Evolutionary conservation across 2,888 invertebrate genomes (phyloP).

Genomic region (Alloscopus bannaensis): DNA sequence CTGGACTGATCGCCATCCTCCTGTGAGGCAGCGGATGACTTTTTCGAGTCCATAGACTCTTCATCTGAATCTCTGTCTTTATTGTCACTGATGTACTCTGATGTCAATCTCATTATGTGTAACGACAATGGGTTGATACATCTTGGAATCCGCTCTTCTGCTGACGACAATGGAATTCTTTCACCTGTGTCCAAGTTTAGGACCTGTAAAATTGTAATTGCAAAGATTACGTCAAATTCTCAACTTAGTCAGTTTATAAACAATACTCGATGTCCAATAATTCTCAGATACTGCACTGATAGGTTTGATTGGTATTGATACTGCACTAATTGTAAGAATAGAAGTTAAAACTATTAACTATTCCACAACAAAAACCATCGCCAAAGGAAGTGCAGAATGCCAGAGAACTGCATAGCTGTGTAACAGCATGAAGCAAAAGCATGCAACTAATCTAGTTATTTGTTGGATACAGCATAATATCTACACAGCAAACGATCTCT

Average conservation of each 20-base stretch:
- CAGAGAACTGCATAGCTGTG: no score
- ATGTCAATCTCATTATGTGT: constrained; percentile 94
- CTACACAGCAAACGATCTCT: no score
- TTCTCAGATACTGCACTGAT: no score
- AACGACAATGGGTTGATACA: constrained; percentile 95
- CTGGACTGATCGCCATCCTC: constrained; percentile 76
- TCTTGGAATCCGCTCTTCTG: constrained; percentile 93
- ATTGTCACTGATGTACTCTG: constrained; percentile 85
- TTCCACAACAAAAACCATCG: no score
- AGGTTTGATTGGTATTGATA: no score
- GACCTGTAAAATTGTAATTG: constrained; percentile 74
- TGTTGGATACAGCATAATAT: no score
- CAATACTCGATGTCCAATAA: neutral
- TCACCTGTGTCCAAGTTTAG: constrained; percentile 84
- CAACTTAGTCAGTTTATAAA: neutral
- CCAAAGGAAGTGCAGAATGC: no score
- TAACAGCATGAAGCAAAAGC: no score
- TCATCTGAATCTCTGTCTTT: constrained; percentile 86
- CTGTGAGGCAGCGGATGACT: constrained; percentile 77
- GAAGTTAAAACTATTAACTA: no score
- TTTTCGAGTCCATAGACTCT: constrained; percentile 83
- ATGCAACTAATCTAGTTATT: no score
- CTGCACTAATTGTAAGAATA: neutral
- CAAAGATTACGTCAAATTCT: neutral
- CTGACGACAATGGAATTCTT: constrained; percentile 93